These are phyloP conservation scores for Ceuthmochares aereus DNA, from an alignment of 2,113 vertebrate genomes.

Conservation along the genomic window DNA sequence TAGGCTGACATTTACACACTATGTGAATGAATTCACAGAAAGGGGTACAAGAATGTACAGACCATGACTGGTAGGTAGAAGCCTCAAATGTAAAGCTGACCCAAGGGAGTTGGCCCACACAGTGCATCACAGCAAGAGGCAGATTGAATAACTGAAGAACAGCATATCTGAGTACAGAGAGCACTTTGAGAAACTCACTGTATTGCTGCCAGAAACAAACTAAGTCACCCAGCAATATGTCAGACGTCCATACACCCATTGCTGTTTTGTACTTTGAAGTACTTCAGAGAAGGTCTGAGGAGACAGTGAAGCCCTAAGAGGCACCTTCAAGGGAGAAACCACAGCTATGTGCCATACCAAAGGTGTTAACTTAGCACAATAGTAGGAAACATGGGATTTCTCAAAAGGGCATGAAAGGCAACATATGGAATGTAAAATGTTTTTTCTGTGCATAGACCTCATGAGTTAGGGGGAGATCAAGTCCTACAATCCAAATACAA, in stretches of 20 bases:
- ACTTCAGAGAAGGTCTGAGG: background rate
- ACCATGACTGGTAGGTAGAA: background rate
- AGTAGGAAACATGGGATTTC: background rate
- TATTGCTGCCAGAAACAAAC: background rate
- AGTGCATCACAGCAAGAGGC: background rate
- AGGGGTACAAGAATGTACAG: background rate
- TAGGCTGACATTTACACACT: background rate
- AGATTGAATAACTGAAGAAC: background rate
- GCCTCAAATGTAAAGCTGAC: background rate
- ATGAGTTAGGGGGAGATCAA: background rate
- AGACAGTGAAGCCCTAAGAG: background rate
- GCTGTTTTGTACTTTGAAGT: background rate
- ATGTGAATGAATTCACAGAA: background rate
- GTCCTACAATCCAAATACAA: background rate
- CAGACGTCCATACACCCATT: background rate
- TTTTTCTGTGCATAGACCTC: background rate
- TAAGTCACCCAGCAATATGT: background rate
- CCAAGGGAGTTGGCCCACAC: rapidly evolving
- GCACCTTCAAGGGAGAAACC: background rate
- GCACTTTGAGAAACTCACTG: background rate
- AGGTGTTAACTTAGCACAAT: background rate
- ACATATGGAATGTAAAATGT: background rate
- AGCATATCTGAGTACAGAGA: background rate
- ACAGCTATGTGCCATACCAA: background rate
- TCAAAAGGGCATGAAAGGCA: background rate